A percentile compares a stretch with the other conserved stretches of the same genome.
Evolutionary conservation across 2,113 vertebrate genomes (phyloP).

Genomic region (Platysternon megacephalum): DNA sequence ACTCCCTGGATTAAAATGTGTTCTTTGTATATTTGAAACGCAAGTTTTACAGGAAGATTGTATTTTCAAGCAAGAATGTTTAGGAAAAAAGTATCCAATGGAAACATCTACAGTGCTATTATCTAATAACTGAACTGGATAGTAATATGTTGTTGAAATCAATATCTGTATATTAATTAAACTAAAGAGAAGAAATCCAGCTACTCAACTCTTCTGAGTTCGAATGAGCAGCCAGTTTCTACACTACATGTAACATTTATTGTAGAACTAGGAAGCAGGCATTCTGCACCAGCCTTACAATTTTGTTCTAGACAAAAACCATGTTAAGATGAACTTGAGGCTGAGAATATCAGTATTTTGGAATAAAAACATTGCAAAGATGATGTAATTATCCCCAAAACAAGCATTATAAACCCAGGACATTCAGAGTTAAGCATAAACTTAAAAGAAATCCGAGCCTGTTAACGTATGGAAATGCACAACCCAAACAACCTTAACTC

Average conservation of each 20-base stretch:
- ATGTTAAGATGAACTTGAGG: not conserved
- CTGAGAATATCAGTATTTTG: not conserved
- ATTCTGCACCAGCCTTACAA: not conserved
- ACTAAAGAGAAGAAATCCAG: not conserved
- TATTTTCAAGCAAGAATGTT: not conserved
- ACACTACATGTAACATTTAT: not conserved
- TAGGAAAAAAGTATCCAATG: not conserved
- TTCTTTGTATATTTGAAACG: not conserved
- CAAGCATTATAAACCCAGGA: not conserved
- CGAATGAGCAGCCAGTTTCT: not conserved
- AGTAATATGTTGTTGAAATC: not conserved
- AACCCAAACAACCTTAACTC: not conserved
- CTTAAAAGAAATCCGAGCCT: not conserved
- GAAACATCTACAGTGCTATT: accelerated
- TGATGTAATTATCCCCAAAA: not conserved
- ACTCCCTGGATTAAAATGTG: accelerated
- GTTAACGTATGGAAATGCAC: not conserved
- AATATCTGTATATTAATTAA: not conserved
- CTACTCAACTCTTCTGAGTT: not conserved
- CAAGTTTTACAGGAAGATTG: not conserved
- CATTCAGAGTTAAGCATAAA: not conserved
- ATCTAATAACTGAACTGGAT: not conserved
- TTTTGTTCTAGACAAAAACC: not conserved
- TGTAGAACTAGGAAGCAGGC: not conserved
- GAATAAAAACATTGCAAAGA: not conserved